Evolutionary conservation across 2,888 invertebrate genomes (phyloP).

Genomic region (Pinctada fucata): DNA sequence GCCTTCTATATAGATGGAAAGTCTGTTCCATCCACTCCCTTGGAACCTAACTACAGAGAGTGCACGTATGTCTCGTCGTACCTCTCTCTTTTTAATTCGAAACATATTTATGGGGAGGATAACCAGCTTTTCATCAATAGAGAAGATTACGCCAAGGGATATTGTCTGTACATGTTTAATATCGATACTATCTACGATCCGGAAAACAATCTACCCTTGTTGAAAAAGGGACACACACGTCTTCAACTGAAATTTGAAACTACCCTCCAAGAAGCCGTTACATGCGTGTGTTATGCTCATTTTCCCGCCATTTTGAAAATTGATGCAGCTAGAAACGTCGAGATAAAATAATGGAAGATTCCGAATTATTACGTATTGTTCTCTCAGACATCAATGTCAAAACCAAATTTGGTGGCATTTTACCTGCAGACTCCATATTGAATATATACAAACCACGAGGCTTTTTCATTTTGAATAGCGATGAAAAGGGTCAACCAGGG

Average conservation of each 20-base stretch:
- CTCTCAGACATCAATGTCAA: background rate
- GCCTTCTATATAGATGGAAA: background rate
- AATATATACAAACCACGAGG: background rate
- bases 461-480: slow-evolving; percentile 1
- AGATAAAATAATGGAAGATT: slow-evolving; percentile 6
- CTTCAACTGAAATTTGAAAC: no score
- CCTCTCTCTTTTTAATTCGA: background rate
- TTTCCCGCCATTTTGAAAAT: slow-evolving; percentile 8
- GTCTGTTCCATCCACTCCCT: slow-evolving; percentile 5
- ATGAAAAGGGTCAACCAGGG: slow-evolving; percentile 4
- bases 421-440: background rate
- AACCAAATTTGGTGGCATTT: background rate
- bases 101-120: no score
- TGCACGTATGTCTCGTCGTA: background rate
- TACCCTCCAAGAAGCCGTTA: no score
- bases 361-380: background rate
- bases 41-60: slow-evolving; percentile 5
- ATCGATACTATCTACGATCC: no score
- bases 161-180: no score
- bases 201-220: no score
- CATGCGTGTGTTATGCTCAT: background rate
- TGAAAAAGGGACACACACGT: no score
- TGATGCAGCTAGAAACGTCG: slow-evolving; percentile 1
- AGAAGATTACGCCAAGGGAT: background rate
- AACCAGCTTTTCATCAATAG: background rate